Conservation (phyloP, 2,113 vertebrate species). For the Percopsis transmontana region DNA sequence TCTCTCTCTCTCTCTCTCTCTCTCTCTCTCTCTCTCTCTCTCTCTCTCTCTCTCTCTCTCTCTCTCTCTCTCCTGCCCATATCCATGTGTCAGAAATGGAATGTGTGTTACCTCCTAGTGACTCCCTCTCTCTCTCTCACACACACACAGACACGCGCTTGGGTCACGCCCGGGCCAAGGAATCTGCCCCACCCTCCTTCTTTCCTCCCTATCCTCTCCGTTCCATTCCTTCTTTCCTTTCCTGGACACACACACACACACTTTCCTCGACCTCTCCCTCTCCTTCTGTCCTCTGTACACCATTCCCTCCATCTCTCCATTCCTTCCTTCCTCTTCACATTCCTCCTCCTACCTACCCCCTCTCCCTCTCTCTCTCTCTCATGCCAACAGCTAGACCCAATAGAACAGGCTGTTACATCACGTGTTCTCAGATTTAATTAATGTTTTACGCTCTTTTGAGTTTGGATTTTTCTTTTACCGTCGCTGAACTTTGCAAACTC, state of each 20-base stretch:
- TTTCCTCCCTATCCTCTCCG: constrained; percentile 2
- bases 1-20: constrained; percentile 6
- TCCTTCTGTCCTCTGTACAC: background rate
- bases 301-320: background rate
- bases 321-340: constrained; percentile 15
- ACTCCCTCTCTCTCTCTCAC: constrained; percentile 11
- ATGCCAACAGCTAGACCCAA: background rate
- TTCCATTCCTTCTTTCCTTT: constrained; percentile 15
- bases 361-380: background rate
- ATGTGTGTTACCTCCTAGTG: constrained; percentile 44
- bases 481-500: no score
- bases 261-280: constrained; percentile 27
- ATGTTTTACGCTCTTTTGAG: no score
- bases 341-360: background rate
- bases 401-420: no score
- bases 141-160: background rate
- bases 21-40: background rate
- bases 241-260: constrained; percentile 17
- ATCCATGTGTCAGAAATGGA: constrained; percentile 40
- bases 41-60: background rate
- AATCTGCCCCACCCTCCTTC: constrained; percentile 45
- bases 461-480: no score
- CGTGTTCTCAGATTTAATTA: no score
- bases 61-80: constrained; percentile 25
- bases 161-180: constrained; percentile 49